Evolutionary conservation across 2,797 vertebrate species (phyloP).

Genomic region (Megaceryle alcyon): DNA sequence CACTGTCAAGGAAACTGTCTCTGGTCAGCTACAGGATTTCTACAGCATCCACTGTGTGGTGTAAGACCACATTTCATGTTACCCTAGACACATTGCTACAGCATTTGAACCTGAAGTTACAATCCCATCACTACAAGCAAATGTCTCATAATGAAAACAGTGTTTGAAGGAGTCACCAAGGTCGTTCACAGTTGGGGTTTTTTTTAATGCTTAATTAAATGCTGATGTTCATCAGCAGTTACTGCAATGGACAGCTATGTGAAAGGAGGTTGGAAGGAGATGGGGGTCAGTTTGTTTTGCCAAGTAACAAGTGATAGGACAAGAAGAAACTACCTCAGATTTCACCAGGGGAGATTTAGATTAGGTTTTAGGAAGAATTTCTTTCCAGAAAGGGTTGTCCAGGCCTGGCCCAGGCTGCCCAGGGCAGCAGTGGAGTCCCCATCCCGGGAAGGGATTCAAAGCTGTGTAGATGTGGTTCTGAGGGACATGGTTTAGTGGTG

Average conservation of each 20-base stretch:
- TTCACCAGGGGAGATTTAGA: not conserved
- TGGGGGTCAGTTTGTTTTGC: no score
- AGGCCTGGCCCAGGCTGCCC: not conserved
- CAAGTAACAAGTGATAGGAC: no score
- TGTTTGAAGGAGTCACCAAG: not conserved
- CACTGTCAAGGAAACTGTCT: not conserved
- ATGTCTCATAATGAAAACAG: accelerated
- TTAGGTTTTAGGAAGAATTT: not conserved
- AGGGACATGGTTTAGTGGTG: not conserved
- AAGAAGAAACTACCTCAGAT: not conserved
- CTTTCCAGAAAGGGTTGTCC: not conserved
- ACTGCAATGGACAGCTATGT: not conserved
- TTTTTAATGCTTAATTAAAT: not conserved
- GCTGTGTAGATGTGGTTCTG: not conserved
- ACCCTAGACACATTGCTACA: not conserved
- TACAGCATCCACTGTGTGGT: not conserved
- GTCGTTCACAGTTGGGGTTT: not conserved
- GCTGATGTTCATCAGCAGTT: not conserved
- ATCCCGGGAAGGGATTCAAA: not conserved
- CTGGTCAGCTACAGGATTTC: not conserved
- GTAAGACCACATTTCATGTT: not conserved
- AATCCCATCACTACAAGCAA: not conserved
- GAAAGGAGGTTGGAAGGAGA: no score
- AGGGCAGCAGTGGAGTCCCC: not conserved
- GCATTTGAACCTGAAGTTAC: not conserved